A percentile compares a stretch with the other conserved stretches of the same genome.
Evolutionary conservation across 2,888 invertebrate genomes (phyloP).

Genomic region (Creontiades dilutus): DNA sequence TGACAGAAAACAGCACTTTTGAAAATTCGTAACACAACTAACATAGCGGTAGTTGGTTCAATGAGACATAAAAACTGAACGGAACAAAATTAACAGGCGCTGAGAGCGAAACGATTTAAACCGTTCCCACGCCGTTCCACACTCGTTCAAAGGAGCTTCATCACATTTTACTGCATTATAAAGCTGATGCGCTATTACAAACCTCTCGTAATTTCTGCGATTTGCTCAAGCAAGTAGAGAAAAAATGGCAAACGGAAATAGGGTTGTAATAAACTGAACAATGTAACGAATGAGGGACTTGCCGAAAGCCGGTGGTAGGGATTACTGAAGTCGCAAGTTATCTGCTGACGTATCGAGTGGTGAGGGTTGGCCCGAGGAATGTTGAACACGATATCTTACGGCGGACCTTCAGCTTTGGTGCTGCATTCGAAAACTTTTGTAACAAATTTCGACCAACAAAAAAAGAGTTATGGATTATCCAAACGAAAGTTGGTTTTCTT

Average conservation of each 20-base stretch:
- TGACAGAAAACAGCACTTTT: no score
- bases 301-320: neutral
- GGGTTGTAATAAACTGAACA: conserved; percentile 16
- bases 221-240: neutral
- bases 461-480: no score
- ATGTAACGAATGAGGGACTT: conserved; percentile 8
- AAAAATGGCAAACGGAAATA: conserved; percentile 39
- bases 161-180: conserved; percentile 16
- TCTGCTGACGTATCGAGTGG: conserved; percentile 4
- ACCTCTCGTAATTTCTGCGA: conserved; percentile 14
- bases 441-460: no score
- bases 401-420: neutral
- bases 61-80: no score
- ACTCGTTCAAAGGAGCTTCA: neutral
- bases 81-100: neutral
- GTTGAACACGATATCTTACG: neutral
- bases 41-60: no score
- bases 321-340: neutral
- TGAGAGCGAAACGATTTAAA: neutral
- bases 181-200: neutral
- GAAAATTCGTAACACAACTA: no score
- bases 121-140: neutral
- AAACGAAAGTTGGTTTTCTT: no score
- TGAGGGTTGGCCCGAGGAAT: neutral
- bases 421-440: no score